Conservation (phyloP, 2,888 invertebrate species). For the Tetanocera ferruginea region DNA sequence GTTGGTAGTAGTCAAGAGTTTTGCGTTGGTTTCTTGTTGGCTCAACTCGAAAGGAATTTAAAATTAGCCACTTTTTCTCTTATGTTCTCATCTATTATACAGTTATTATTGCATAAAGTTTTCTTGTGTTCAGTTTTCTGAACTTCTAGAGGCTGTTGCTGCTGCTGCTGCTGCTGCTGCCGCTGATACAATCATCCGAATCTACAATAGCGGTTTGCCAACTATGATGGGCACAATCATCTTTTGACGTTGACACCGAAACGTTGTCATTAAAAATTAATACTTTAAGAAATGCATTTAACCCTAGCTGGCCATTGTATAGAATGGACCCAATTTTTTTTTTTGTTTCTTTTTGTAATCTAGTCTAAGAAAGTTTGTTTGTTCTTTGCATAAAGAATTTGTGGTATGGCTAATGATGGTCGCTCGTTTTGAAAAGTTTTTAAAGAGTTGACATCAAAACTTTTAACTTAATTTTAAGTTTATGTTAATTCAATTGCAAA, state of each 20-base stretch:
- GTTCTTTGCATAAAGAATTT: too few relatives aligned
- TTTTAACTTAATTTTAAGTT: too few relatives aligned
- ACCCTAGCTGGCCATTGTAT: too few relatives aligned
- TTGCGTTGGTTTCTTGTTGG: neutral
- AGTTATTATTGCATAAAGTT: neutral
- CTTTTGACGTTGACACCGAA: slow-evolving; percentile 11
- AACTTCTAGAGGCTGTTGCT: neutral
- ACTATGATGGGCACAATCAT: neutral
- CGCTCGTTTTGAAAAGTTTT: too few relatives aligned
- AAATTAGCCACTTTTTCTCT: slow-evolving; percentile 30
- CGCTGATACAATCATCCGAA: neutral
- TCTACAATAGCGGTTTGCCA: neutral
- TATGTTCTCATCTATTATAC: neutral
- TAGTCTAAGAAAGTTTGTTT: too few relatives aligned
- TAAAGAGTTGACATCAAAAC: too few relatives aligned
- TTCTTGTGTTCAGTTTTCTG: neutral
- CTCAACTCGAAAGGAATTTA: slow-evolving; percentile 16
- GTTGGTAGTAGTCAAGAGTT: neutral
- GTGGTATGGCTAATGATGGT: too few relatives aligned
- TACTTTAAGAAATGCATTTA: neutral
- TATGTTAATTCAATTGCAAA: too few relatives aligned
- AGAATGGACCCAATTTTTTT: too few relatives aligned
- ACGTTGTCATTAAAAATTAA: slow-evolving; percentile 22
- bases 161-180: neutral
- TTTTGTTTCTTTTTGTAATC: too few relatives aligned